phyloP scores from a whole-genome alignment of 2,113 vertebrate genomes.

The Clarias batrachus region DNA sequence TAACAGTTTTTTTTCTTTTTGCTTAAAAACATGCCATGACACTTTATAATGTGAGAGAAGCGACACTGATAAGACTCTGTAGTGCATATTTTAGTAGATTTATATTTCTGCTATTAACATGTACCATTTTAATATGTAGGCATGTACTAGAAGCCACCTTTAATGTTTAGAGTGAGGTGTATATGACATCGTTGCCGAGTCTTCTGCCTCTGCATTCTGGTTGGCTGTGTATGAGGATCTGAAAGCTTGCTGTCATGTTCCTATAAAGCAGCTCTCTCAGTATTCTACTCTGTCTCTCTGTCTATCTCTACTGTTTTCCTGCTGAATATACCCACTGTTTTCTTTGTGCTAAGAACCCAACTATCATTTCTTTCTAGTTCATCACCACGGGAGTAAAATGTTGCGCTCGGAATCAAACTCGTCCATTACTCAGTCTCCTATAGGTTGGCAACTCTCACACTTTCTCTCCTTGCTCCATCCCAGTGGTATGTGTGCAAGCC shows the following conservation, averaged over 20 bases:
- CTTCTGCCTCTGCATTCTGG: conserved; percentile 59
- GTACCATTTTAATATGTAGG: background rate
- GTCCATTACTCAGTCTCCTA: conserved; percentile 99
- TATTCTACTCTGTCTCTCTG: conserved; percentile 48
- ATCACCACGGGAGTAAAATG: conserved; percentile 99
- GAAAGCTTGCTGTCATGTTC: conserved; percentile 67
- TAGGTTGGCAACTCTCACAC: conserved; percentile 99
- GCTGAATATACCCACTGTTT: conserved; percentile 75
- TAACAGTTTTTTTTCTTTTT: conserved; percentile 62
- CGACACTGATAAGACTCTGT: background rate
- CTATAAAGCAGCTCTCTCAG: conserved; percentile 74
- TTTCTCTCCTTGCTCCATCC: conserved; percentile 82
- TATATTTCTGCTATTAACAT: background rate
- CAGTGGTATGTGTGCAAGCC: conserved; percentile 78
- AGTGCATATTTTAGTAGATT: background rate
- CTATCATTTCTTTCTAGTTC: conserved; percentile 96
- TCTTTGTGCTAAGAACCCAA: conserved; percentile 84
- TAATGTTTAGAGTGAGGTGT: background rate
- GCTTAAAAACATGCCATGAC: background rate
- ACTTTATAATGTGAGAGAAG: background rate
- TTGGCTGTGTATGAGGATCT: conserved; percentile 54
- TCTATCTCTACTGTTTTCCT: conserved; percentile 64
- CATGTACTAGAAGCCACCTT: background rate
- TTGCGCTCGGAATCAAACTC: conserved; percentile 99
- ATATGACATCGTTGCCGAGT: background rate